Conservation (phyloP, 2,113 vertebrate genomes). For the Gobio gobio region DNA sequence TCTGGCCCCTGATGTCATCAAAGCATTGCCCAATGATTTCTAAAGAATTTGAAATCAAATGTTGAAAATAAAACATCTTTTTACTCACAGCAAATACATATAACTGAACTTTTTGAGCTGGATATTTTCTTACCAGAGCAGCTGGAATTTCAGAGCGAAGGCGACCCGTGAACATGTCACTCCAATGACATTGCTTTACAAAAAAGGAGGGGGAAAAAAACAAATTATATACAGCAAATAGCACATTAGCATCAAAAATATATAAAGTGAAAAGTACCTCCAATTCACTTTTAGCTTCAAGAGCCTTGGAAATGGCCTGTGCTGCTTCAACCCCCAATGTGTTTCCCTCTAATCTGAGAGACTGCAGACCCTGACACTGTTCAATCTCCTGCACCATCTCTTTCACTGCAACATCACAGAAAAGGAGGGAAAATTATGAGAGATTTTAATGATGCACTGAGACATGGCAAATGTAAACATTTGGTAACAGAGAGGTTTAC, state of each 20-base stretch:
- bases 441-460: background rate
- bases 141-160: constrained; percentile 94
- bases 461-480: background rate
- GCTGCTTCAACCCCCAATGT: constrained; percentile 94
- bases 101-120: background rate
- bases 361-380: constrained; percentile 84
- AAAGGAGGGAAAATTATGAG: background rate
- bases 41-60: constrained; percentile 60
- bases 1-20: constrained; percentile 87
- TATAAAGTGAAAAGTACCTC: constrained; percentile 77
- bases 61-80: background rate
- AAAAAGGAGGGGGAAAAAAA: background rate
- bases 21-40: constrained; percentile 88
- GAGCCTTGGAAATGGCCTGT: constrained; percentile 88
- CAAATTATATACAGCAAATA: background rate
- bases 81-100: background rate
- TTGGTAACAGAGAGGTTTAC: constrained; percentile 36
- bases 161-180: constrained; percentile 98
- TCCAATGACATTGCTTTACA: constrained; percentile 91
- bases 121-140: constrained; percentile 83
- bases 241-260: background rate
- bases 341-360: constrained; percentile 93
- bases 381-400: constrained; percentile 90
- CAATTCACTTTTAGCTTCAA: constrained; percentile 88
- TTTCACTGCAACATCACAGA: constrained; percentile 73